Percentiles rank a stretch among this genome's conserved stretches.
Evolutionary conservation across 2,888 invertebrate species (phyloP).

Genomic region (Thera britannica): DNA sequence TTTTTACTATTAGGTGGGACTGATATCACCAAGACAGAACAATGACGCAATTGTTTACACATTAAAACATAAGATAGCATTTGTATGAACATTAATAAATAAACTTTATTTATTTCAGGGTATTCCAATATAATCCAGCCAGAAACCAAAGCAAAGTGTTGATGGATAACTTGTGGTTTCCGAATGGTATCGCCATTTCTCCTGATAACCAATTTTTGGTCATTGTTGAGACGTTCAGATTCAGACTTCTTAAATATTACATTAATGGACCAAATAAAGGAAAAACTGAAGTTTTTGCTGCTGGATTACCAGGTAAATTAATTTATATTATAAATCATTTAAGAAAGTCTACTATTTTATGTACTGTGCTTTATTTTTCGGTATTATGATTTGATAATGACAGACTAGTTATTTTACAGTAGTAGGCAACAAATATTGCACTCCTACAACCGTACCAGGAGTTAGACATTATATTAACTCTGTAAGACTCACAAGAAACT

Average conservation of each 20-base stretch:
- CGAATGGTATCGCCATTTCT: slow-evolving; percentile 94
- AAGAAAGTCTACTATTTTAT: too few species aligned
- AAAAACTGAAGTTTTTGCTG: slow-evolving; percentile 90
- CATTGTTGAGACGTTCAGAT: slow-evolving; percentile 88
- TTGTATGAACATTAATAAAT: neutral
- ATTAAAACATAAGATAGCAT: too few species aligned
- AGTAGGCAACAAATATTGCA: too few species aligned
- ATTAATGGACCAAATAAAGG: slow-evolving; percentile 93
- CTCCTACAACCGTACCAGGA: too few species aligned
- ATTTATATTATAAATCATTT: neutral
- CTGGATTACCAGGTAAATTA: slow-evolving; percentile 89
- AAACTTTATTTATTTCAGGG: slow-evolving; percentile 75
- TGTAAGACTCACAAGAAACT: slow-evolving; percentile 1
- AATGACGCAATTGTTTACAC: too few species aligned
- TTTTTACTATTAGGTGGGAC: too few species aligned
- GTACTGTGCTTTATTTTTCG: too few species aligned
- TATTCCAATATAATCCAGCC: slow-evolving; percentile 91
- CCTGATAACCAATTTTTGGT: slow-evolving; percentile 92
- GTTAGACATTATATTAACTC: neutral
- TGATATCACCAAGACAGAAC: too few species aligned
- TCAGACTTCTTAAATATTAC: slow-evolving; percentile 90
- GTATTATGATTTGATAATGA: too few species aligned
- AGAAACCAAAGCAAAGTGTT: slow-evolving; percentile 91
- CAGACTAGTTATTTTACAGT: too few species aligned
- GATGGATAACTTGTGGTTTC: slow-evolving; percentile 90